phyloP scores from a whole-genome alignment of 2,797 vertebrate species.

The Neosilurus hyrtlii region DNA sequence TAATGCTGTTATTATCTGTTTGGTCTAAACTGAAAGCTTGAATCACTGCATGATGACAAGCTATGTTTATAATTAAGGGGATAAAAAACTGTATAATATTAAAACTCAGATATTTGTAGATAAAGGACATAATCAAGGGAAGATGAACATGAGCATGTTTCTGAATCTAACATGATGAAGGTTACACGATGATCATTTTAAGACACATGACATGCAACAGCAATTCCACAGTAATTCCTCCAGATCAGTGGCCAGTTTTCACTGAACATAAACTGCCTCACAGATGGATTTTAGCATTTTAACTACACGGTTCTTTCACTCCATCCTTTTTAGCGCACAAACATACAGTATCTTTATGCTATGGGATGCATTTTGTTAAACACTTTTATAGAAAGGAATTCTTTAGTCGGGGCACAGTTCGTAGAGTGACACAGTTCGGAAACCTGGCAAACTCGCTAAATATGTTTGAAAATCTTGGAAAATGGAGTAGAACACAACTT shows the following conservation, averaged over 20 bases:
- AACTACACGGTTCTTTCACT: background rate
- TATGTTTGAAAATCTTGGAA: too few species aligned
- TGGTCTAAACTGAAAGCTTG: background rate
- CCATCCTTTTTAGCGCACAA: background rate
- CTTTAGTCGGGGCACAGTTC: background rate
- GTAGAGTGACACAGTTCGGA: too few species aligned
- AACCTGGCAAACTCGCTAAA: too few species aligned
- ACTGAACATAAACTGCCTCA: slow-evolving; percentile 25
- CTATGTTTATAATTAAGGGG: background rate
- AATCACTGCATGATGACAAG: background rate
- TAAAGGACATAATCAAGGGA: background rate
- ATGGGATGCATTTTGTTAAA: background rate
- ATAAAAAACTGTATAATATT: background rate
- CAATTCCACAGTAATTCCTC: background rate
- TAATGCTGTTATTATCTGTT: background rate
- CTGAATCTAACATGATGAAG: background rate
- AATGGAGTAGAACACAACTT: too few species aligned
- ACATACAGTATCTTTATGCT: background rate
- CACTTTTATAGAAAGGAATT: background rate
- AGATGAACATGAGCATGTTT: background rate
- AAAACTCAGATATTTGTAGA: background rate
- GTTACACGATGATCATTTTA: background rate
- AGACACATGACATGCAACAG: background rate
- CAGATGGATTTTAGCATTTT: background rate
- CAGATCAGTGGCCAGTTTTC: slow-evolving; percentile 18